Evolutionary conservation across 2,113 vertebrate genomes (phyloP), one percentile per base, ranked within the genome.

Genomic region (Marcusenius ussheri): DNA sequence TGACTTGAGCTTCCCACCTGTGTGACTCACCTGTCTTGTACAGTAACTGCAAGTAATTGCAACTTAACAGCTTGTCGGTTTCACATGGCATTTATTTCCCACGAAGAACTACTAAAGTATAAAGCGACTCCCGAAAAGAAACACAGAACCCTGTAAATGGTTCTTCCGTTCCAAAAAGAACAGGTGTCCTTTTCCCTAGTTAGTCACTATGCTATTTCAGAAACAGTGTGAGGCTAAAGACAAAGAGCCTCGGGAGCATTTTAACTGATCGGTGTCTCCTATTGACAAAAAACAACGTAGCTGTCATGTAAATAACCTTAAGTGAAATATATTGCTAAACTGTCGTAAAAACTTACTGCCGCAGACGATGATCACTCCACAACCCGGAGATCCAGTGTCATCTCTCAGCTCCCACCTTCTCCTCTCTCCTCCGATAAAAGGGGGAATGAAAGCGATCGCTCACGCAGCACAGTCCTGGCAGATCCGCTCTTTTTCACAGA

Each of bases 131-230:
- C 19, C 13, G 3, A 53, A 87, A 51, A 87, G 85, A 87, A 19
- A 87, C 10, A 13, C 85, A 87, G 85, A 87, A 87, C 39, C 35
- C 10, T 87, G 24, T 47, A 84, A 47, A 46, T 47, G 42, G 21
- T 84, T n/a, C 45, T 84, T 84, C 39, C 84, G 47, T 87, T 87
- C 85, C 85, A 87, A 87, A 51, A 87, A 31, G 85, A 87, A 13
- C 85, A 87, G 87, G 87, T 62, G 87, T 66, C 56, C 51, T 24
- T 66, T 66, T 66, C 39, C 56, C 19, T 21, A 66, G 31, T 58
- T 88, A 39, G 35, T 66, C 56, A 66, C 53, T 53, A 31, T 62
- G 39, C 27, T 83, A 83, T 53, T 83, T 56, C 66, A 27, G 62
- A 88, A 46, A 74, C 9, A 74, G 31, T 47, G 58, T 19, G 24